Conservation (phyloP, 2,797 vertebrate species). For the Esox lucius region DNA sequence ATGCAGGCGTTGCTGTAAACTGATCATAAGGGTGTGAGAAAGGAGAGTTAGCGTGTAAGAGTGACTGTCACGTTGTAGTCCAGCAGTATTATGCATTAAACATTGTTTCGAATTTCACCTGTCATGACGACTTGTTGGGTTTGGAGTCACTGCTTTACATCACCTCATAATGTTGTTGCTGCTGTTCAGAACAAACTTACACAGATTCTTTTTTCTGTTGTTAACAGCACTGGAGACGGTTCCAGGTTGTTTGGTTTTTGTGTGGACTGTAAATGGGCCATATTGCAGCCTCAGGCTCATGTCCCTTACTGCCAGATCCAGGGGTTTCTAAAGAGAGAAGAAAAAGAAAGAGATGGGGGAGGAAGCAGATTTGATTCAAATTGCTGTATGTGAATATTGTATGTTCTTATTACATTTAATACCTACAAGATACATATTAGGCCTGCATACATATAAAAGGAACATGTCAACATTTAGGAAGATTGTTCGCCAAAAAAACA, state of each 20-base stretch:
- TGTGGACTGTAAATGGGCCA: slow-evolving; percentile 62
- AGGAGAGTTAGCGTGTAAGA: not conserved
- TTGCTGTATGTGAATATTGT: not conserved
- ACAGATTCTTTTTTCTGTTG: not conserved
- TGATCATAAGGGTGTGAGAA: not conserved
- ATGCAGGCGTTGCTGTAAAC: not conserved
- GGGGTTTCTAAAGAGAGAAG: slow-evolving; percentile 29
- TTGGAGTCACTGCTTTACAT: too few species aligned
- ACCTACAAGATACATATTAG: too few species aligned
- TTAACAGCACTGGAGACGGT: slow-evolving; percentile 5
- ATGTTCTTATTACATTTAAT: too few species aligned
- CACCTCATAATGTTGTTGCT: too few species aligned
- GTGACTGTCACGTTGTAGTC: not conserved
- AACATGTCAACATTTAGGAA: too few species aligned
- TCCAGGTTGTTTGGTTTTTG: slow-evolving; percentile 26
- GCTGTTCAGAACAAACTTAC: not conserved
- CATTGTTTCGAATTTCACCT: too few species aligned
- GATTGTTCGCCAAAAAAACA: too few species aligned
- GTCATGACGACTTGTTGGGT: too few species aligned
- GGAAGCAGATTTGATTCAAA: too few species aligned
- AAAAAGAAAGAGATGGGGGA: not conserved
- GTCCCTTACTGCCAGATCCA: slow-evolving; percentile 47
- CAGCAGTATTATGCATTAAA: too few species aligned
- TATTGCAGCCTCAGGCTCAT: slow-evolving; percentile 53
- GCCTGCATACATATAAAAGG: too few species aligned